Evolutionary conservation across 1,140 invertebrate genomes (phyloP).

Genomic region (Nasonia vitripennis): DNA sequence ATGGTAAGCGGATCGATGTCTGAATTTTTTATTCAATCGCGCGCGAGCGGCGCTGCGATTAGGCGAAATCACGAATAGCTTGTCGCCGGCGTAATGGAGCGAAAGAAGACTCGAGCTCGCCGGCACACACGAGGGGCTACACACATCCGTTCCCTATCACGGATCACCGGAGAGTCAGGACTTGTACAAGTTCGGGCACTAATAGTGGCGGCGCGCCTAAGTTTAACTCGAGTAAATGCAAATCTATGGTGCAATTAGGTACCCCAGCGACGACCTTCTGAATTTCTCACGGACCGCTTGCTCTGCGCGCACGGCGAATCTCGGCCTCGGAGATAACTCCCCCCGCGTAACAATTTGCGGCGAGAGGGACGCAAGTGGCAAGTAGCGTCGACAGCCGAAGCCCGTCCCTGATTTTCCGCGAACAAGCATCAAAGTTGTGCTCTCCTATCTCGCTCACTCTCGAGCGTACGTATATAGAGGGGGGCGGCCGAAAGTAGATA

Average conservation of each 20-base stretch:
- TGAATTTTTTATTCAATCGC: not conserved
- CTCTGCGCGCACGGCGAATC: too few species aligned
- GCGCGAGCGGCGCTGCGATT: not conserved
- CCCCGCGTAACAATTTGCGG: constrained; percentile 22
- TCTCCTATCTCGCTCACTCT: not conserved
- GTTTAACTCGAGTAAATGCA: constrained; percentile 4
- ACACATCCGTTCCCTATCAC: not conserved
- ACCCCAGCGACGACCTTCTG: not conserved
- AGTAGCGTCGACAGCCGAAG: not conserved
- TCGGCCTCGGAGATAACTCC: not conserved
- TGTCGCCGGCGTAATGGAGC: too few species aligned
- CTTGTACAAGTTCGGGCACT: not conserved
- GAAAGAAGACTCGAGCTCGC: too few species aligned
- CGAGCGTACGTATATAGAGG: not conserved
- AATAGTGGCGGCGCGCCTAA: not conserved
- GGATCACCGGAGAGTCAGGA: not conserved
- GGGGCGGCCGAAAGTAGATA: not conserved
- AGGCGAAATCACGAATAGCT: too few species aligned
- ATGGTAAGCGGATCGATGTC: constrained; percentile 33
- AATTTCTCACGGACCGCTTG: not conserved
- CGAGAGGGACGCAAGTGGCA: not conserved
- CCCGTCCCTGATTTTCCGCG: not conserved
- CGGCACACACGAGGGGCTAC: too few species aligned
- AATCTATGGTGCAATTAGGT: constrained; percentile 4
- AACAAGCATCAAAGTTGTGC: constrained; percentile 25